A percentile compares a stretch with the other conserved stretches of the same genome.
Evolutionary conservation across 2,888 invertebrate genomes (phyloP).

Genomic region (Pilophorus perplexus): DNA sequence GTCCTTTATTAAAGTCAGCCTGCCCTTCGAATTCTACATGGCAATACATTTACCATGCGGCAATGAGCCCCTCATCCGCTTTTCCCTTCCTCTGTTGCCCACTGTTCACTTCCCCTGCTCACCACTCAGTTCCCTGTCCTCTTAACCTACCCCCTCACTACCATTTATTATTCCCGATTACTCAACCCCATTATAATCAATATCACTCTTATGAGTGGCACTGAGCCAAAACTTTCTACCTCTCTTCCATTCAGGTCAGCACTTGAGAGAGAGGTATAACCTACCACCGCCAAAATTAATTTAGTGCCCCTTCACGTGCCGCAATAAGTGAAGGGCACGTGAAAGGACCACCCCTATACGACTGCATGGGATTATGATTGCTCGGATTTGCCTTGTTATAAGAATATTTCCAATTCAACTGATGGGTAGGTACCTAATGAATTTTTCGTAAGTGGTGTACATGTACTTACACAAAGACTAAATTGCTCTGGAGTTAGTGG

Average conservation of each 20-base stretch:
- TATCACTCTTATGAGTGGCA: slow-evolving; percentile 24
- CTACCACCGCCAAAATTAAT: background rate
- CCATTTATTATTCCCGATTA: slow-evolving; percentile 34
- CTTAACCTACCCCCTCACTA: background rate
- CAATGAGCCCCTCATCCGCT: slow-evolving; percentile 20
- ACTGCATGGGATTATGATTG: too few relatives aligned
- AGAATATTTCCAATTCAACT: too few relatives aligned
- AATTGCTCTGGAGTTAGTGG: too few relatives aligned
- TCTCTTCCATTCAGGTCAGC: too few relatives aligned
- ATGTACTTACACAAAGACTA: too few relatives aligned
- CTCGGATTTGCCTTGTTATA: too few relatives aligned
- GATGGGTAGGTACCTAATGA: too few relatives aligned
- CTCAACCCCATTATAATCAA: slow-evolving; percentile 33
- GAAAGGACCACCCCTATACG: too few relatives aligned
- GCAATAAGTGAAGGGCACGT: too few relatives aligned
- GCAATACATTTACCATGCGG: slow-evolving; percentile 41
- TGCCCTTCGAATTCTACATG: slow-evolving; percentile 39
- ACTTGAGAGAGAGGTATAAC: background rate
- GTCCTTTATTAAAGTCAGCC: slow-evolving; percentile 41
- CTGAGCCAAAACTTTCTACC: slow-evolving; percentile 19
- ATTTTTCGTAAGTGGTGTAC: too few relatives aligned
- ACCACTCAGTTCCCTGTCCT: slow-evolving; percentile 8
- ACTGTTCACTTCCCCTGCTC: background rate
- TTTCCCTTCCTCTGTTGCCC: slow-evolving; percentile 4
- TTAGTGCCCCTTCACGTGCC: too few relatives aligned